A percentile compares a stretch with the other conserved stretches of the same genome.
These are phyloP conservation scores for Melanostigma gelatinosum DNA, from an alignment of 2,113 vertebrate genomes.

Conservation along the genomic window DNA sequence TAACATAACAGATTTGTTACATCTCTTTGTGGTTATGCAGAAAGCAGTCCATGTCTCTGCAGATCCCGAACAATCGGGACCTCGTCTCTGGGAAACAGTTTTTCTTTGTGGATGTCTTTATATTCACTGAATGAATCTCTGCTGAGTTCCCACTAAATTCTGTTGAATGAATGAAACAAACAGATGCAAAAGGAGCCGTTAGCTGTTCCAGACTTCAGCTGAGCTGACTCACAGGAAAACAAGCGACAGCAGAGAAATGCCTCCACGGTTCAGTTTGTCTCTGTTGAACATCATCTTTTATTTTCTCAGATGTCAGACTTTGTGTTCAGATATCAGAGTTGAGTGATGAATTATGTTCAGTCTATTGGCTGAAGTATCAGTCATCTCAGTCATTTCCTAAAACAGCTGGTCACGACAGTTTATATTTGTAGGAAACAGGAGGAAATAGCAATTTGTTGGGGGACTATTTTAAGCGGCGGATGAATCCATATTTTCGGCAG, in stretches of 20 bases:
- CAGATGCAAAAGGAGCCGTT: conserved; percentile 10
- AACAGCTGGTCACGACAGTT: not conserved
- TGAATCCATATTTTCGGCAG: not conserved
- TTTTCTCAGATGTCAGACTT: not conserved
- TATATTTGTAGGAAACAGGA: not conserved
- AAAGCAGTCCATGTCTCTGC: not conserved
- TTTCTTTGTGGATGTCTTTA: not conserved
- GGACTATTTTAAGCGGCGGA: conserved; percentile 11
- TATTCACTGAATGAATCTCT: not conserved
- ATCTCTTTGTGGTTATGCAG: too few species aligned
- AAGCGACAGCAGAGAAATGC: not conserved
- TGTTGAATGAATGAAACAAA: not conserved
- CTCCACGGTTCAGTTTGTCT: not conserved
- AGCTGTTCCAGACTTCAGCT: conserved; percentile 41
- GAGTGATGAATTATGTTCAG: not conserved
- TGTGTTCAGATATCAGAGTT: not conserved
- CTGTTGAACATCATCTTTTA: not conserved
- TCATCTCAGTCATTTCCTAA: not conserved
- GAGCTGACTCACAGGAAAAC: conserved; percentile 45
- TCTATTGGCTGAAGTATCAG: not conserved
- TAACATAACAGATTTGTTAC: not conserved
- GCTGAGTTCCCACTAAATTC: not conserved
- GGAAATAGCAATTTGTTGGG: not conserved
- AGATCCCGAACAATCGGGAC: too few species aligned
- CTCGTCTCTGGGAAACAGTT: not conserved